phyloP scores from a whole-genome alignment of 1,140 invertebrate species.

The Archivesica marissinica region DNA sequence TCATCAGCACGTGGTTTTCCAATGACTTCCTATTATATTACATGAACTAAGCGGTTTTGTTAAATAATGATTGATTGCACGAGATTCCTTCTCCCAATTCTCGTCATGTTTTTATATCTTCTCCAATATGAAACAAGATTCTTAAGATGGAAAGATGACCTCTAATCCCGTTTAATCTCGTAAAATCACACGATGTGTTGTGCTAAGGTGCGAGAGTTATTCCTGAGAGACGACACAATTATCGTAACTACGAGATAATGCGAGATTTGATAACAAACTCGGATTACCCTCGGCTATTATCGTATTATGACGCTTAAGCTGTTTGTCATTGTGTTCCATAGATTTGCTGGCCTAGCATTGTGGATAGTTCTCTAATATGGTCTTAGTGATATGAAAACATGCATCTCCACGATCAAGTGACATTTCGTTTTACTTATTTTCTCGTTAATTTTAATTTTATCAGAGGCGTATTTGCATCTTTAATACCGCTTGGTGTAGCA shows the following conservation, averaged over 20 bases:
- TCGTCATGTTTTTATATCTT: constrained; percentile 22
- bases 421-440: constrained; percentile 24
- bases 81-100: neutral
- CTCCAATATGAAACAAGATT: constrained; percentile 39
- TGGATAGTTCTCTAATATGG: constrained; percentile 5
- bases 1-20: too few species aligned
- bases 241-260: constrained; percentile 60
- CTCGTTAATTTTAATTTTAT: neutral
- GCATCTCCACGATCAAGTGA: neutral
- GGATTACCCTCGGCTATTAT: constrained; percentile 60
- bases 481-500: too few species aligned
- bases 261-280: constrained; percentile 61
- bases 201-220: constrained; percentile 32
- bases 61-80: constrained; percentile 53
- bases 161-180: constrained; percentile 60
- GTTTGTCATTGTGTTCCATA: constrained; percentile 28
- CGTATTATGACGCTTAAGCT: constrained; percentile 60
- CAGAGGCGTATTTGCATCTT: neutral
- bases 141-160: constrained; percentile 57
- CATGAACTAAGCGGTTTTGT: constrained; percentile 25
- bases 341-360: constrained; percentile 17
- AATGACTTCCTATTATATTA: too few species aligned
- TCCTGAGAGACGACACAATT: constrained; percentile 53
- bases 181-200: constrained; percentile 50
- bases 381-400: constrained; percentile 8